Base-by-base conservation (phyloP, 2,888 invertebrate species). In the Latrodectus hesperus region DNA sequence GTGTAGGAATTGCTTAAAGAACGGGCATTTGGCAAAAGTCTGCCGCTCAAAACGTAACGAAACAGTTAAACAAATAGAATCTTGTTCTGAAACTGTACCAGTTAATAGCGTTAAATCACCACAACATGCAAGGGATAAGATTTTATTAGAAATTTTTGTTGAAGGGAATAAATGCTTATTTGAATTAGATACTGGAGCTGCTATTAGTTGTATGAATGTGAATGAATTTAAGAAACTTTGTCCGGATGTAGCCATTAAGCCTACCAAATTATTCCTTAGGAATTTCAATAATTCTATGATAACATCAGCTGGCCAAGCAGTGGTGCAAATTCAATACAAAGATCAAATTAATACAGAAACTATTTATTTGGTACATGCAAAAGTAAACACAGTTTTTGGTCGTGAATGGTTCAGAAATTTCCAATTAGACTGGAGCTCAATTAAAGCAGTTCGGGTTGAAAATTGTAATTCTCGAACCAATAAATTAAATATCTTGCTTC, bases 331-430 rank as follows among this genome's bases (percentile, higher is more conserved):
- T 67, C 67, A 67, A 67, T 67, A 67, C 67, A 67, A 67, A 22
- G 67, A 67, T 67, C 67, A 67, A 67, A 67, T 67, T 6, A 67
- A 67, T 67, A 67, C 67, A 67, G 67, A 67, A 67, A 67, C 11
- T 67, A 67, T n/a, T 67, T 67, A 67, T 17, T 67, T 67, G 17
- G 67, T 67, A 67, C 67, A 67, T 67, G 67, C 67, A 67, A 67
- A 67, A 67, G 67, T 67, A 67, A 67, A 70, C 38, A 49, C 70
- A 70, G 70, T 70, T 70, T 70, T 70, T 70, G 70, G 70, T 70
- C 70, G 70, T 70, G 70, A 70, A 70, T 70, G 70, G 70, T 70
- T 70, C 17, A 67, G 67, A 67, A 67, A 67, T 67, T 67, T 67
- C 67, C n/a, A 67, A 67, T 67, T 67, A 22, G 67, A 67, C 22